Evolutionary conservation across 2,888 invertebrate species (phyloP), one percentile per base, ranked within the genome.

Genomic region (Lithophane socia): DNA sequence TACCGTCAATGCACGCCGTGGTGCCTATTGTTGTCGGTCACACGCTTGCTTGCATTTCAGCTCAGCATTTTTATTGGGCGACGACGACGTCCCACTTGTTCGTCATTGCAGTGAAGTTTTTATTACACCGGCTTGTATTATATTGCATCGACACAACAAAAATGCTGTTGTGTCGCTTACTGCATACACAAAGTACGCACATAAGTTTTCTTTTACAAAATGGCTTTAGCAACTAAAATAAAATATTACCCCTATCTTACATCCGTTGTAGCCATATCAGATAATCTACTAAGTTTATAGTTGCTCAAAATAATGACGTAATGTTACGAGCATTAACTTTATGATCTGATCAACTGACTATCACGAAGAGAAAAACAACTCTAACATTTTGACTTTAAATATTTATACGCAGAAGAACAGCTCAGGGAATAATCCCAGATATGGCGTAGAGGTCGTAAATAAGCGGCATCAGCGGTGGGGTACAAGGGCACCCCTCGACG

Each of bases 361-460:
- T 69, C 29, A 58, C 58, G 42, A 63, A 61, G 37, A 75, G 52
- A 42, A 75, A 73, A 79, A 56, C 63, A 64, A 60, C n/a, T 61
- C 52, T 29, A 49, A 42, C 47, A 72, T 68, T 73, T 75, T 44
- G 56, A 58, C 66, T 84, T 84, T 64, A 60, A 84, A 73, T 84
- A 84, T 80, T 84, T 85, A 85, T 83, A 86, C 86, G 85, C 86
- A 85, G 81, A 71, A 85, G 86, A 86, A 83, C 61, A 87, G 84
- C 87, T 85, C 80, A 78, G 82, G 72, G 73, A 86, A 84, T 91
- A 90, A 90, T 91, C 89, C 88, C 90, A 88, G 90, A 89, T 88
- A 90, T 89, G 89, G 88, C 90, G 90, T 90, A 89, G 89, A 87
- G 90, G 88, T 91, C 92, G 92, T 93, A 94, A 94, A 93, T 91